Base-by-base conservation (phyloP, 92 coral and sea anemone genomes). In the Phenganax subtilis region DNA sequence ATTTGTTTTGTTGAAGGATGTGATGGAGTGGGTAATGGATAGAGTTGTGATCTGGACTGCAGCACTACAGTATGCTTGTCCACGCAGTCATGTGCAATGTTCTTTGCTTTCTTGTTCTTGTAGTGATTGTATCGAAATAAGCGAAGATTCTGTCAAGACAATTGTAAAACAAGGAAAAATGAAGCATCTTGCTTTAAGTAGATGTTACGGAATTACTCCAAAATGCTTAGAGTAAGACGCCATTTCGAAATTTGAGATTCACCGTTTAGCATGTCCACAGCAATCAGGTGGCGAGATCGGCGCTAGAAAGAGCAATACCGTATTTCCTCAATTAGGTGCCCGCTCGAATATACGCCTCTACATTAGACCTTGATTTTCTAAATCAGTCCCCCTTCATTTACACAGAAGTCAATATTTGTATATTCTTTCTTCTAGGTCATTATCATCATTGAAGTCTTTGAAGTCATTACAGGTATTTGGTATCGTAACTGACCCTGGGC, bases 161-260 rank as follows among this genome's bases (percentile, higher is more conserved):
- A 90, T 93, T 65, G 75, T 87, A n/a, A 81, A 88, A 56, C 86
- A 89, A 61, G 85, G 84, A 17, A 56, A 71, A 54, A 72, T 93
- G 57, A 89, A 90, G 56, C 88, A 90, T n/a, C 65, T 93, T 87
- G 81, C 92, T 30, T 75, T 93, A 10, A 93, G 98, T 67, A 82
- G 98, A 87, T 93, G 98, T 74, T 93, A 93, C 86, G 90, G 86
- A 61, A 86, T 93, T 17, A 70, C 89, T 17, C 98, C 97, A n/a
- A 76, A 73, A 66, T 87, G 89, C 28, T 93, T 93, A 86, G 85
- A 90, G 98, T 91, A 88, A 83, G 67, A 44, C 10, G 7, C 65
- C 57, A 37, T n/a, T 12, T 11, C 51, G 31, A 15, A 20, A 30
- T 72, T 14, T 44, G 16, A 51, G 7, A 14, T 7, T 11, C 52